phyloP scores from a whole-genome alignment of 2,113 vertebrate genomes.

The Oriolus oriolus region DNA sequence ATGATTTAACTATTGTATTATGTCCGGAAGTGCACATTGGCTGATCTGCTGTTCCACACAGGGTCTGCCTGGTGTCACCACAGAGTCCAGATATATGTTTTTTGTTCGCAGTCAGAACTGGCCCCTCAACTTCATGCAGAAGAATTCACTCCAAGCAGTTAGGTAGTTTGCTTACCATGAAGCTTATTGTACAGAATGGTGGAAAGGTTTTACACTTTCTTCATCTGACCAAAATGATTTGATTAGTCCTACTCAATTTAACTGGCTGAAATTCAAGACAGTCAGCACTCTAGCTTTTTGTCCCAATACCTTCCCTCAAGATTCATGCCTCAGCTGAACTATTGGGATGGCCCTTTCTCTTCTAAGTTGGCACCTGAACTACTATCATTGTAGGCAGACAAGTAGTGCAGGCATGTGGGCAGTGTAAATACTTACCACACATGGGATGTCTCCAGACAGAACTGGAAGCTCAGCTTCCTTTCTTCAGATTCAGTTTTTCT shows the following conservation, averaged over 20 bases:
- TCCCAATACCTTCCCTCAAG: not conserved
- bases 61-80: not conserved
- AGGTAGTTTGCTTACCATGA: not conserved
- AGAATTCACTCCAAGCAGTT: not conserved
- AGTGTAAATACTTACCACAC: not conserved
- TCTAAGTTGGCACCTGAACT: not conserved
- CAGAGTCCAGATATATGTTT: accelerated
- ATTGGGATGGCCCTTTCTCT: not conserved
- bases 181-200: not conserved
- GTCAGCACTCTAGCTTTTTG: not conserved
- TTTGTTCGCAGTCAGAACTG: not conserved
- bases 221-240: not conserved
- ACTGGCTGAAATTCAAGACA: not conserved
- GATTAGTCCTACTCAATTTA: not conserved
- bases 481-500: not conserved
- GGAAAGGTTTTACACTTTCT: not conserved
- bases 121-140: not conserved
- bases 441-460: not conserved
- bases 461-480: not conserved
- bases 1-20: not conserved
- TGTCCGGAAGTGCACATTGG: accelerated
- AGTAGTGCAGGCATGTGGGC: not conserved
- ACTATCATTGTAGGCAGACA: not conserved
- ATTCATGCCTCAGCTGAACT: not conserved
- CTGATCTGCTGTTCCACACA: not conserved